Evolutionary conservation across 2,797 vertebrate genomes (phyloP), one percentile per base, ranked within the genome.

Genomic region (Pipistrellus nathusii): DNA sequence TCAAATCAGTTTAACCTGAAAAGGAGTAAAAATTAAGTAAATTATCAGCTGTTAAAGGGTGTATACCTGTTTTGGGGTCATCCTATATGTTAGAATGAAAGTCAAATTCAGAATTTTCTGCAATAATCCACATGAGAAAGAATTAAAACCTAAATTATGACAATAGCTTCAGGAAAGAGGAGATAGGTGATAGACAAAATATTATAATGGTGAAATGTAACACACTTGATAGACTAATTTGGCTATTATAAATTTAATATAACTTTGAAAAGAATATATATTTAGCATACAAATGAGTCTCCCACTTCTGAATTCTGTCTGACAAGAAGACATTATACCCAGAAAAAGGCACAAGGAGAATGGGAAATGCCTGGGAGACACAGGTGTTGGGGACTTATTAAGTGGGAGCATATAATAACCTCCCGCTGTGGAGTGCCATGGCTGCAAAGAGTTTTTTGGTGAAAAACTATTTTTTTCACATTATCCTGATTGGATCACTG

Each of bases 91-190:
- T 59, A 84, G 3, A 82, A 91, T 9, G 15, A 81, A 51, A 75
- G 76, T 91, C n/a, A 68, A 59, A 91, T 51, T 51, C 68, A 30
- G 5, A 59, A 30, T 83, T 91, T 69, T 69, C 41, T 94, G 9
- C 69, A 68, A 91, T 68, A 48, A 68, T 35, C 6, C 30, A 32
- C 27, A 21, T 44, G 41, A 88, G 51, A 69, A 81, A 51, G 18
- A 90, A 66, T 4, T 68, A 13, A 82, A 53, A 18, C 13, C 57
- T 91, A 8, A 69, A 62, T 87, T 48, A 91, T 12, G 7, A 23
- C 25, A 83, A 91, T 62, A 12, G 23, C 10, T 53, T 32, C n/a
- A 55, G 41, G 84, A 53, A 83, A 32, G 32, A 91, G 41, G 17
- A 85, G 13, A 55, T 17, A 41, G 0, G 8, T 64, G 78, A 27